Evolutionary conservation across 2,888 invertebrate genomes (phyloP).

Genomic region (Ecliptopera silaceata): DNA sequence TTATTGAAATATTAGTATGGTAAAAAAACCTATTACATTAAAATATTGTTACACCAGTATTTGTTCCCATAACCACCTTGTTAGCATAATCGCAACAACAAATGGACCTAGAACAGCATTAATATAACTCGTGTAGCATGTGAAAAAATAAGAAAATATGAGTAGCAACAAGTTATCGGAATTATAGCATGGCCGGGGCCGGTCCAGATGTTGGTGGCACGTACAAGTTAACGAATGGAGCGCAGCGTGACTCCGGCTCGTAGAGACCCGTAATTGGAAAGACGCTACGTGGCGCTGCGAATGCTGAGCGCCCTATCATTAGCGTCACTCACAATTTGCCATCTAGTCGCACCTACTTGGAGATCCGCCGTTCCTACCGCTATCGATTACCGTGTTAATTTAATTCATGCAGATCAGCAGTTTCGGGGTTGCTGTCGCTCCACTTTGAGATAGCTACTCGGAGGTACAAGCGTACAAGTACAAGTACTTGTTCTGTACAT

Average conservation of each 20-base stretch:
- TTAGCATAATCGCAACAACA: not conserved
- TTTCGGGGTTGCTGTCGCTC: conserved; percentile 28
- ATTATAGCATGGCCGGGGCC: conserved; percentile 57
- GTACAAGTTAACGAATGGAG: conserved; percentile 72
- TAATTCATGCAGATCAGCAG: conserved; percentile 41
- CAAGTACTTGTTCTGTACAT: too few relatives aligned
- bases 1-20: too few relatives aligned
- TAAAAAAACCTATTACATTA: not conserved
- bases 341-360: conserved; percentile 37
- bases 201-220: conserved; percentile 73
- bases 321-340: conserved; percentile 78
- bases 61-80: too few relatives aligned
- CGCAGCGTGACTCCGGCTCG: conserved; percentile 69
- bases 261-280: conserved; percentile 70
- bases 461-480: not conserved
- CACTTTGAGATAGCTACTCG: conserved; percentile 22
- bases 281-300: conserved; percentile 51
- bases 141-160: conserved; percentile 44
- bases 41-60: not conserved
- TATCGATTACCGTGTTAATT: conserved; percentile 40
- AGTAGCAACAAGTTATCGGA: conserved; percentile 63
- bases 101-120: not conserved
- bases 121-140: not conserved
- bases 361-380: conserved; percentile 45
- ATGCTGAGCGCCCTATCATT: conserved; percentile 74